Conservation (phyloP, 2,888 invertebrate species). For the Ophraella communa region DNA sequence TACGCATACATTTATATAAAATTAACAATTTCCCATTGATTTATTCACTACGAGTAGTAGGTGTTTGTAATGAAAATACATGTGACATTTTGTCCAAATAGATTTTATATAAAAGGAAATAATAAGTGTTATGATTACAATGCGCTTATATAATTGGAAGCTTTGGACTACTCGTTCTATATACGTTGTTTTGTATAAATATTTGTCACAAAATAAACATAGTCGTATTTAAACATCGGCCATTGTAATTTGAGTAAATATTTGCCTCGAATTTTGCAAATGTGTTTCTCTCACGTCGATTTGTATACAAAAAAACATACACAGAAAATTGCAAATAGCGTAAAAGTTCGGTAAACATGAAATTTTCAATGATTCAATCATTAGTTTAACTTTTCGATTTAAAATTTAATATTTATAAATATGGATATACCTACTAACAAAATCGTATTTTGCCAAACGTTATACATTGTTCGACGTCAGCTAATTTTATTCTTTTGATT, state of each 20-base stretch:
- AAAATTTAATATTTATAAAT: too few species aligned
- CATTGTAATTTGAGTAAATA: background rate
- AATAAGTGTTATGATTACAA: background rate
- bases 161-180: too few species aligned
- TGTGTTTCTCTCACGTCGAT: background rate
- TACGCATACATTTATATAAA: too few species aligned
- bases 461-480: constrained; percentile 2
- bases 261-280: background rate
- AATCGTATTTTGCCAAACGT: too few species aligned
- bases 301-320: too few species aligned
- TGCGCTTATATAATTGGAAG: background rate
- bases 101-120: background rate
- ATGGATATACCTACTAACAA: too few species aligned
- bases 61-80: background rate
- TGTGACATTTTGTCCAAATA: background rate
- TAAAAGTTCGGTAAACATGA: too few species aligned
- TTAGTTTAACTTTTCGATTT: too few species aligned
- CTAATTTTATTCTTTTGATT: constrained; percentile 61
- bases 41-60: too few species aligned
- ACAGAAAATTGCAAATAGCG: too few species aligned
- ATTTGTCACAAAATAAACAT: background rate
- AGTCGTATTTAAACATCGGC: background rate
- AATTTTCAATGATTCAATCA: too few species aligned
- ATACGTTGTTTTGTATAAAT: background rate
- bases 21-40: too few species aligned